These are phyloP conservation scores for Drosophila austrosaltans DNA, from an alignment of 2,888 invertebrate genomes.

Conservation along the genomic window DNA sequence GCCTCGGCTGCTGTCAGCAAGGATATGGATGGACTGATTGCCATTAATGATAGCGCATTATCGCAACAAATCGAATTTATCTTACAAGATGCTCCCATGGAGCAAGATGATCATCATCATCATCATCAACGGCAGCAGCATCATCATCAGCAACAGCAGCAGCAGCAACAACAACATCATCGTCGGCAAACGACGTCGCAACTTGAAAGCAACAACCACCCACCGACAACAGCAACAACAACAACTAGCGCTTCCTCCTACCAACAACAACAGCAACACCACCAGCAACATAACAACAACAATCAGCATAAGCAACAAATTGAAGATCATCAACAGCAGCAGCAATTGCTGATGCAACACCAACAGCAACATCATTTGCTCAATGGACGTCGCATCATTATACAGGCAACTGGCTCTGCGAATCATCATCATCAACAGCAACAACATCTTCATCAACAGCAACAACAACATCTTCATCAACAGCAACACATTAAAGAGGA, in stretches of 20 bases:
- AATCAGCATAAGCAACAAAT: constrained; percentile 29
- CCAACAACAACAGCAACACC: constrained; percentile 57
- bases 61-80: constrained; percentile 84
- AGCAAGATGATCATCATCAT: constrained; percentile 77
- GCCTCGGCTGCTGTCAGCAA: constrained; percentile 55
- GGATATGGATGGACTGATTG: constrained; percentile 82
- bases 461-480: constrained; percentile 39
- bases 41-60: constrained; percentile 83
- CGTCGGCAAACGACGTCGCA: constrained; percentile 38
- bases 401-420: constrained; percentile 67
- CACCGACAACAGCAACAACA: constrained; percentile 78
- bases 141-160: constrained; percentile 43
- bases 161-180: constrained; percentile 42
- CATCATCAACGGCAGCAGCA: constrained; percentile 49
- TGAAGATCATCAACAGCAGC: constrained; percentile 52
- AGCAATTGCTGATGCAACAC: constrained; percentile 54
- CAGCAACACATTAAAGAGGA: constrained; percentile 42
- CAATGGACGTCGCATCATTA: constrained; percentile 80
- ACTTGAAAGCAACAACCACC: constrained; percentile 71
- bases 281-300: constrained; percentile 52
- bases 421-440: constrained; percentile 39
- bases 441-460: constrained; percentile 42
- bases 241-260: constrained; percentile 73
- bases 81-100: constrained; percentile 83
- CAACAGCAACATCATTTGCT: constrained; percentile 71